Evolutionary conservation across 2,797 vertebrate genomes (phyloP).

Genomic region (Spheniscus humboldti): DNA sequence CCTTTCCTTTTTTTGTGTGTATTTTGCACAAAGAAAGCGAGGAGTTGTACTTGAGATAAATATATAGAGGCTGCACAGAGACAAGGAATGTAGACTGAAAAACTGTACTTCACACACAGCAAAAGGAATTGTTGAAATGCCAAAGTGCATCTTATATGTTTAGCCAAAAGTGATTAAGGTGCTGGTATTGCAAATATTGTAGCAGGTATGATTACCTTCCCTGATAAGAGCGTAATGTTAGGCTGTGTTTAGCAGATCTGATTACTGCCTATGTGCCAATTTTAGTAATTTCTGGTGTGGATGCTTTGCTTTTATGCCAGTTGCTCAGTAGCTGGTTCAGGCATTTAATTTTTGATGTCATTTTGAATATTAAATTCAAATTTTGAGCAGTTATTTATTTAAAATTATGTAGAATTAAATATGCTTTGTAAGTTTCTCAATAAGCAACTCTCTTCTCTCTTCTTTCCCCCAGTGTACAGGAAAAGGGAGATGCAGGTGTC

Average conservation of each 20-base stretch:
- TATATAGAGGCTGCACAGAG: not conserved
- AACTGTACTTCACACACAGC: not conserved
- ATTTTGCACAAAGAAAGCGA: not conserved
- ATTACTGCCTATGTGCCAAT: not conserved
- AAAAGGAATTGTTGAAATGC: not conserved
- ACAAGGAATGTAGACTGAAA: not conserved
- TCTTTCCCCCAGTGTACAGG: not conserved
- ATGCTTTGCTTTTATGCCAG: not conserved
- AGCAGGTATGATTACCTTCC: not conserved
- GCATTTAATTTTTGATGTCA: not conserved
- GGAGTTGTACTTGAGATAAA: not conserved
- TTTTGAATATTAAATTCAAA: not conserved
- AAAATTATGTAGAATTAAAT: not conserved
- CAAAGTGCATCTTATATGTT: not conserved
- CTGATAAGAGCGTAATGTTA: not conserved
- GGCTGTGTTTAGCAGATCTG: not conserved
- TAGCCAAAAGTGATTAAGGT: slow-evolving; percentile 27
- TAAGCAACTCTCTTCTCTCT: not conserved
- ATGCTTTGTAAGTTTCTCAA: not conserved
- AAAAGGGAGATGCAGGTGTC: not conserved
- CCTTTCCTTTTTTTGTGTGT: not conserved
- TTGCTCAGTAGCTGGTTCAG: not conserved
- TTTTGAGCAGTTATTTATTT: not conserved
- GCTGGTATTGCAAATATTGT: not conserved
- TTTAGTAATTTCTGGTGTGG: not conserved